These are phyloP conservation scores for Rhagoletis pomonella DNA, from an alignment of 1,140 invertebrate species.

Conservation along the genomic window DNA sequence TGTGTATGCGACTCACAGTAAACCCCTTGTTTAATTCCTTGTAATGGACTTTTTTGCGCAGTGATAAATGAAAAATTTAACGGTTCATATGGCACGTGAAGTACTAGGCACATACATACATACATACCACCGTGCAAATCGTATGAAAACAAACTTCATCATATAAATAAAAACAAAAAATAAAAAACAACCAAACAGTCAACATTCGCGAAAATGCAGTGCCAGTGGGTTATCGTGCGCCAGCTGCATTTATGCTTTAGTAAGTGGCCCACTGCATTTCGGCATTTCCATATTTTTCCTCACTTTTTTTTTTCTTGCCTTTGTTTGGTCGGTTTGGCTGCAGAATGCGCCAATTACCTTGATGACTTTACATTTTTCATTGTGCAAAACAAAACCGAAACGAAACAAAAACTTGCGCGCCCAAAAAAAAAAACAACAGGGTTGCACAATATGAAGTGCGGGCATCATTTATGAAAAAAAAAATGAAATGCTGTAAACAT, in stretches of 20 bases:
- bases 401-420: slow-evolving; percentile 8
- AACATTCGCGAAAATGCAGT: neutral
- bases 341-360: slow-evolving; percentile 52
- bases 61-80: slow-evolving; percentile 35
- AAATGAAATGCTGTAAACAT: slow-evolving; percentile 45
- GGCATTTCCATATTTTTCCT: slow-evolving; percentile 14
- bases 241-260: slow-evolving; percentile 23
- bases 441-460: neutral
- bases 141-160: slow-evolving; percentile 43
- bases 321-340: neutral
- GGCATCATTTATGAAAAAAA: neutral
- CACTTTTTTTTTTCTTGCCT: neutral
- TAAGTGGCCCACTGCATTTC: neutral
- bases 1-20: neutral
- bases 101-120: neutral
- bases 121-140: slow-evolving; percentile 31
- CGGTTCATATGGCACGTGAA: slow-evolving; percentile 49
- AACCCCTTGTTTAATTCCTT: slow-evolving; percentile 10
- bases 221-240: slow-evolving; percentile 5
- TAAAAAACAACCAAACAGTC: neutral
- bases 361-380: slow-evolving; percentile 49
- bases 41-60: slow-evolving; percentile 42
- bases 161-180: neutral
- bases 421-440: slow-evolving; percentile 16
- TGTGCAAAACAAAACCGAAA: neutral